Conservation (phyloP, 2,888 invertebrate species). For the Drosophila ochracea region DNA sequence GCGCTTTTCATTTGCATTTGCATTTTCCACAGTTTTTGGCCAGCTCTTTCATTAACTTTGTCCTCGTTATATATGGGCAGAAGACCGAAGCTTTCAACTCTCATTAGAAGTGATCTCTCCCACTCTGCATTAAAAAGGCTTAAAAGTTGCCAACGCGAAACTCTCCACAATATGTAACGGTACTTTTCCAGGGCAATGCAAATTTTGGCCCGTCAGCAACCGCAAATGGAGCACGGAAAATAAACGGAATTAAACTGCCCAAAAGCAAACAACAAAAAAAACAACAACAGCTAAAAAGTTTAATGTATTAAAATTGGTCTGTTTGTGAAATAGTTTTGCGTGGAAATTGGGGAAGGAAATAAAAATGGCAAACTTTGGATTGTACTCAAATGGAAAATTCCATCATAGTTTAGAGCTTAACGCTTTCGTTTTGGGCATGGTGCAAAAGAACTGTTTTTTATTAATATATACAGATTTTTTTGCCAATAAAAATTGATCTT, state of each 20-base stretch:
- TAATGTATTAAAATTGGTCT: constrained; percentile 32
- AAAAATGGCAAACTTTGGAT: background rate
- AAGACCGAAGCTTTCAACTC: constrained; percentile 18
- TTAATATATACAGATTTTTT: background rate
- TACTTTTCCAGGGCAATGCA: constrained; percentile 40
- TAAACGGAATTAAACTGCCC: constrained; percentile 37
- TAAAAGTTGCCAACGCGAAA: constrained; percentile 63
- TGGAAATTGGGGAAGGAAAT: background rate
- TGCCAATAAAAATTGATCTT: background rate
- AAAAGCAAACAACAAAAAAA: constrained; percentile 10
- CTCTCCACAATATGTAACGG: constrained; percentile 27
- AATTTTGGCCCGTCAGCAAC: constrained; percentile 19
- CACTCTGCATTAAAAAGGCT: constrained; percentile 65
- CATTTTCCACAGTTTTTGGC: constrained; percentile 35
- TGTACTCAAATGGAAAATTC: constrained; percentile 15
- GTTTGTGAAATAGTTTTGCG: constrained; percentile 1
- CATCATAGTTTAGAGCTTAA: constrained; percentile 23
- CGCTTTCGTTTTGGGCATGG: constrained; percentile 7
- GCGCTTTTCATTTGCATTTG: constrained; percentile 58
- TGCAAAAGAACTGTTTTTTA: background rate
- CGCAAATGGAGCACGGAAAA: constrained; percentile 25
- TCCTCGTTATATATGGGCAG: constrained; percentile 32
- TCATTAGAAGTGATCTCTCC: constrained; percentile 53
- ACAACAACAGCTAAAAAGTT: constrained; percentile 5
- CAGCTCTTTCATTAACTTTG: constrained; percentile 52